phyloP scores from a whole-genome alignment of 2,888 invertebrate species.

The Lymantria dispar region DNA sequence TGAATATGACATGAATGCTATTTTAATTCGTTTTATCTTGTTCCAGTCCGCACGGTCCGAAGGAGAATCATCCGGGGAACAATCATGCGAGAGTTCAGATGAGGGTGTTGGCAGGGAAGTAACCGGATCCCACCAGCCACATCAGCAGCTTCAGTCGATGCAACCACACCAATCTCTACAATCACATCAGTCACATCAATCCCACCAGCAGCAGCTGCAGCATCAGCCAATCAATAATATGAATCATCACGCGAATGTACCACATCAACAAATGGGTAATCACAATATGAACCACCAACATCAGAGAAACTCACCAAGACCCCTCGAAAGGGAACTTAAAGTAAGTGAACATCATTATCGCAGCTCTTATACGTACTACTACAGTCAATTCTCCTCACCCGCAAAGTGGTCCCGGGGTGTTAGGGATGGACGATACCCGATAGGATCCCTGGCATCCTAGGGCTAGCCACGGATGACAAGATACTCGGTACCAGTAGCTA shows the following conservation, averaged over 20 bases:
- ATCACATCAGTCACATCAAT: slow-evolving; percentile 30
- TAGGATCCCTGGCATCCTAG: too few relatives aligned
- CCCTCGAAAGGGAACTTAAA: slow-evolving; percentile 67
- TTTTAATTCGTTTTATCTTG: slow-evolving; percentile 10
- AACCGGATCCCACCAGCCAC: slow-evolving; percentile 45
- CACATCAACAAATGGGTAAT: slow-evolving; percentile 44
- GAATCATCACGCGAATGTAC: slow-evolving; percentile 51
- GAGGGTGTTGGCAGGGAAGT: slow-evolving; percentile 74
- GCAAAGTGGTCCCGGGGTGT: too few relatives aligned
- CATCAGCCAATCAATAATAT: slow-evolving; percentile 41
- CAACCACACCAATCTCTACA: slow-evolving; percentile 38
- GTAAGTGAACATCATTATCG: slow-evolving; percentile 35
- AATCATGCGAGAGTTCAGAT: slow-evolving; percentile 76
- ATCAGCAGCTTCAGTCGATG: slow-evolving; percentile 35
- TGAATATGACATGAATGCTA: too few relatives aligned
- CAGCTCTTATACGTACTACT: too few relatives aligned
- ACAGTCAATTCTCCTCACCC: too few relatives aligned
- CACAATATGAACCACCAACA: slow-evolving; percentile 57
- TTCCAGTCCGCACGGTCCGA: slow-evolving; percentile 72
- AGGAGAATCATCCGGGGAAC: slow-evolving; percentile 74
- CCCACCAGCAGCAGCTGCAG: slow-evolving; percentile 21
- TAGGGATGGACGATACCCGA: too few relatives aligned
- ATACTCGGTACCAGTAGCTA: too few relatives aligned
- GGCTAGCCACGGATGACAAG: too few relatives aligned
- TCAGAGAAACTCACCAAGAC: slow-evolving; percentile 67